Percentiles rank a stretch among this genome's conserved stretches.
Evolutionary conservation across 2,888 invertebrate species (phyloP).

Genomic region (Iselma pallidipennis): DNA sequence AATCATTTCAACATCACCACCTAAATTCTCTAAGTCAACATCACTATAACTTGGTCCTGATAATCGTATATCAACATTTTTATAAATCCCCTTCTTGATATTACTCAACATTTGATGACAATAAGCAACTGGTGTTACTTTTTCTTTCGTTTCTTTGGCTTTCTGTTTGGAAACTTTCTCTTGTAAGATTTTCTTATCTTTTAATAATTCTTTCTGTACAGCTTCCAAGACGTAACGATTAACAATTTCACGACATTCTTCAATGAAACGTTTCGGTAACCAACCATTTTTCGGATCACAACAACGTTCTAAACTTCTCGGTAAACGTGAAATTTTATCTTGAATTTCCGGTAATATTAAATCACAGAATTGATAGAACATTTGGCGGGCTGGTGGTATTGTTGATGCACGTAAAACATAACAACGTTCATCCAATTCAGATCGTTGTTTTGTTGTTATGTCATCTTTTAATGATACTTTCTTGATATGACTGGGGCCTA

Average conservation of each 20-base stretch:
- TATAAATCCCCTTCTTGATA: constrained; percentile 37
- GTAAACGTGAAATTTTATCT: constrained; percentile 70
- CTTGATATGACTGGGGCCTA: constrained; percentile 45
- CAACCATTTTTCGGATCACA: constrained; percentile 76
- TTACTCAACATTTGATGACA: constrained; percentile 41
- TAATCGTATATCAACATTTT: constrained; percentile 18
- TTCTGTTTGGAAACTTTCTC: constrained; percentile 7
- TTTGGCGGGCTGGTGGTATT: constrained; percentile 81
- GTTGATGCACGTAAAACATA: constrained; percentile 71
- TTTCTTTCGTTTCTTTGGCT: constrained; percentile 11
- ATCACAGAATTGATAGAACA: constrained; percentile 90
- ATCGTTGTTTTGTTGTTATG: constrained; percentile 37
- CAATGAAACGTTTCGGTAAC: constrained; percentile 72
- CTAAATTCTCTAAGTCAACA: not conserved
- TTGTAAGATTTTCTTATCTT: constrained; percentile 30
- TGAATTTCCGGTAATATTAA: constrained; percentile 79
- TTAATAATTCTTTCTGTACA: constrained; percentile 38
- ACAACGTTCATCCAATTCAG: constrained; percentile 55
- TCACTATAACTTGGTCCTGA: not conserved
- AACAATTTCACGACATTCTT: constrained; percentile 73
- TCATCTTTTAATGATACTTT: constrained; percentile 34
- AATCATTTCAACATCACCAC: constrained; percentile 27
- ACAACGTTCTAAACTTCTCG: constrained; percentile 63
- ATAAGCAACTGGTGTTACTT: constrained; percentile 26
- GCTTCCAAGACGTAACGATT: constrained; percentile 56